Percentiles rank a stretch among this genome's conserved stretches.
Conservation (phyloP, 2,797 vertebrate species). For the Catostomus latipinnis region DNA sequence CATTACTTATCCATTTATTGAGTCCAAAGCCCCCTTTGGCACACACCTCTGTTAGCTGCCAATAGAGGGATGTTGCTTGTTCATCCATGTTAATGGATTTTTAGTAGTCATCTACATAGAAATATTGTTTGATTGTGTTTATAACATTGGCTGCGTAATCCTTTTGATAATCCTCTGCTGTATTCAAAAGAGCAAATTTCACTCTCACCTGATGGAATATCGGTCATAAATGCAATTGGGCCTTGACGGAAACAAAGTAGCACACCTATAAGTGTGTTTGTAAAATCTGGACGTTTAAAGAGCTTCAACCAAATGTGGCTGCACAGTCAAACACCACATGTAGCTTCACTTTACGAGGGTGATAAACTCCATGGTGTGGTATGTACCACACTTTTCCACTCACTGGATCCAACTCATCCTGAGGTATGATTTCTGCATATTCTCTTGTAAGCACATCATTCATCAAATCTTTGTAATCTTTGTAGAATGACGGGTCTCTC, state of each 20-base stretch:
- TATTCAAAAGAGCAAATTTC: background rate
- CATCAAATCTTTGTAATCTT: too few relatives aligned
- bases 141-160: background rate
- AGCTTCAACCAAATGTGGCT: background rate
- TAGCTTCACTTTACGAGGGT: conserved; percentile 17
- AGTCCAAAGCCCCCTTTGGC: conserved; percentile 5
- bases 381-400: too few relatives aligned
- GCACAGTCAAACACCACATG: conserved; percentile 3
- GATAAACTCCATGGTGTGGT: conserved; percentile 6
- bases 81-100: background rate
- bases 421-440: too few relatives aligned
- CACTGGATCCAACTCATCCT: too few relatives aligned
- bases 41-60: background rate
- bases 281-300: conserved; percentile 27
- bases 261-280: background rate
- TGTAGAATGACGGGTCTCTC: too few relatives aligned
- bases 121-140: background rate
- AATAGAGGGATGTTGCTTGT: background rate
- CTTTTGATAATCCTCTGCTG: background rate
- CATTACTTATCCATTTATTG: conserved; percentile 19
- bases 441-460: too few relatives aligned
- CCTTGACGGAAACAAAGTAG: background rate
- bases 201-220: conserved; percentile 2
- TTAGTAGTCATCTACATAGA: conserved; percentile 23
- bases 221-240: conserved; percentile 1